These are phyloP conservation scores for Xylota segnis DNA, from an alignment of 2,888 invertebrate genomes.

Conservation along the genomic window DNA sequence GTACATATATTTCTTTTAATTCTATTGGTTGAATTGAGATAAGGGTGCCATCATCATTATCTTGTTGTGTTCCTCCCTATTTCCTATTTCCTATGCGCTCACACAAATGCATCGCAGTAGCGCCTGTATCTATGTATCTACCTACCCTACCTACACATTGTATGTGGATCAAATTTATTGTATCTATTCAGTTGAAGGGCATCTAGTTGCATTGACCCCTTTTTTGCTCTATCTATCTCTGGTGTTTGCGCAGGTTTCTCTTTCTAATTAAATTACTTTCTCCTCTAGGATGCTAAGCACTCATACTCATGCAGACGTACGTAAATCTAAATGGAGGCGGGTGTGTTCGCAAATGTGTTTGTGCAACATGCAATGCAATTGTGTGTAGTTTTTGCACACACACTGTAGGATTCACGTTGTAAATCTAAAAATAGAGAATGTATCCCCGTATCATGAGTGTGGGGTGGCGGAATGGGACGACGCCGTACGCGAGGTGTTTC, in stretches of 20 bases:
- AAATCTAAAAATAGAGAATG: constrained; percentile 72
- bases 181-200: constrained; percentile 78
- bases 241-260: constrained; percentile 74
- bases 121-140: constrained; percentile 31
- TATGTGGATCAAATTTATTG: constrained; percentile 71
- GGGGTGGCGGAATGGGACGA: constrained; percentile 53
- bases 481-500: constrained; percentile 56
- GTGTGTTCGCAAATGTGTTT: constrained; percentile 1
- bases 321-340: constrained; percentile 4
- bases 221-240: constrained; percentile 73
- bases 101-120: constrained; percentile 15
- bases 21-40: constrained; percentile 56
- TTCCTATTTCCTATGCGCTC: constrained; percentile 24
- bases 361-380: constrained; percentile 54
- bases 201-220: constrained; percentile 79
- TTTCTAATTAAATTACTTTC: constrained; percentile 76
- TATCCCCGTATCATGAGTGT: constrained; percentile 17
- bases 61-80: constrained; percentile 37
- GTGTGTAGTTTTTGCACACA: constrained; percentile 15
- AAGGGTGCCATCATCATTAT: constrained; percentile 48
- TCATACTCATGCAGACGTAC: not conserved
- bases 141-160: constrained; percentile 45
- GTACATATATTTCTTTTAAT: constrained; percentile 27
- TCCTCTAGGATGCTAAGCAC: constrained; percentile 69
- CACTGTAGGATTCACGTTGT: constrained; percentile 37